Percentiles rank a stretch among this genome's conserved stretches.
These are phyloP conservation scores for Adineta ricciae DNA, from an alignment of 2,888 invertebrate species.

Conservation along the genomic window DNA sequence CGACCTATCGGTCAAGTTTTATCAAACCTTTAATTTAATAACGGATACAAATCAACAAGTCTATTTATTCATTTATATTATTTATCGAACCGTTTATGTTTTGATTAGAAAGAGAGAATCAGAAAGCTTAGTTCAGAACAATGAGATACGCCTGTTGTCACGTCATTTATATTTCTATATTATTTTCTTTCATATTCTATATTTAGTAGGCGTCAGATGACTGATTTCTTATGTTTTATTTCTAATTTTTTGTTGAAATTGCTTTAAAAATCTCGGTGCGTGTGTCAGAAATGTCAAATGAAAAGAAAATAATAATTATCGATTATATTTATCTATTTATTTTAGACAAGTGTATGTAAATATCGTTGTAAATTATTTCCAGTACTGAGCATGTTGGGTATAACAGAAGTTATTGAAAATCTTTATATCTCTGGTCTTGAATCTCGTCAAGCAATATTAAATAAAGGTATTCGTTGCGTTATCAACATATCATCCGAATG, in stretches of 20 bases:
- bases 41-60: neutral
- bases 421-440: conserved; percentile 10
- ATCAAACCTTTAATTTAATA: neutral
- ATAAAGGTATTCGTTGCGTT: conserved; percentile 10
- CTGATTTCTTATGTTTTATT: neutral
- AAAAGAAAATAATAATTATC: neutral
- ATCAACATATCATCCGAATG: conserved; percentile 1
- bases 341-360: neutral
- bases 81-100: neutral
- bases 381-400: neutral
- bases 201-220: neutral
- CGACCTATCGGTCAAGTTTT: conserved; percentile 7
- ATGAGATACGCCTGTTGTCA: neutral
- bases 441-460: neutral
- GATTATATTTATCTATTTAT: neutral
- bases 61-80: neutral
- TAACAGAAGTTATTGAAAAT: conserved; percentile 14
- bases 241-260: neutral
- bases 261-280: neutral
- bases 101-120: neutral
- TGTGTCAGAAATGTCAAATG: neutral
- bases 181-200: neutral
- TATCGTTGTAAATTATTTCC: neutral
- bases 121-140: neutral
- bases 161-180: neutral